A percentile compares a stretch with the other conserved stretches of the same genome.
Evolutionary conservation across 2,888 invertebrate genomes (phyloP).

Genomic region (Galeruca laticollis): DNA sequence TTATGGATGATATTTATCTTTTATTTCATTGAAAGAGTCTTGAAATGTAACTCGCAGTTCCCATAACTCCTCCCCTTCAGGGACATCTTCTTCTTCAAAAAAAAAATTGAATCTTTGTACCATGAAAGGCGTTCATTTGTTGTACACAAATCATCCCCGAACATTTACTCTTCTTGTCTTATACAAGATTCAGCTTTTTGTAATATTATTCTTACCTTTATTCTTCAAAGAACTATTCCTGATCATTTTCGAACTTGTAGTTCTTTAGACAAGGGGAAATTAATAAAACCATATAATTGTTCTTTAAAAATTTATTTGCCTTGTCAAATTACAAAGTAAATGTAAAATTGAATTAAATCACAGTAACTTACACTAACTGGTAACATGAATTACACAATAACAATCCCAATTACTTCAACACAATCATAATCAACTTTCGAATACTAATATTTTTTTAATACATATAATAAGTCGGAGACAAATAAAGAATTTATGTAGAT

Average conservation of each 20-base stretch:
- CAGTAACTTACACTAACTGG: constrained; percentile 15
- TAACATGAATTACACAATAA: constrained; percentile 15
- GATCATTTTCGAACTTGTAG: no score
- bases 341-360: constrained; percentile 19
- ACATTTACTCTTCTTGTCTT: neutral
- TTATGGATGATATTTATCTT: no score
- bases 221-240: neutral
- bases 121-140: no score
- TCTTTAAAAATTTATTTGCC: constrained; percentile 5
- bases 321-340: constrained; percentile 16
- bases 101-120: no score
- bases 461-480: neutral
- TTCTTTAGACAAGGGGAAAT: neutral
- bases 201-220: neutral
- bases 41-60: no score
- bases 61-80: no score
- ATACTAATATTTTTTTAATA: neutral
- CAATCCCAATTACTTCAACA: constrained; percentile 1
- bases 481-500: neutral
- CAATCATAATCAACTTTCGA: neutral
- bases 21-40: no score
- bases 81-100: no score
- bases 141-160: no score
- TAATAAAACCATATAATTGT: neutral
- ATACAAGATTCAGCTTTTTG: neutral